A percentile compares a stretch with the other conserved stretches of the same genome.
Conservation (phyloP, 2,113 vertebrate species). For the Leucopsar rothschildi region DNA sequence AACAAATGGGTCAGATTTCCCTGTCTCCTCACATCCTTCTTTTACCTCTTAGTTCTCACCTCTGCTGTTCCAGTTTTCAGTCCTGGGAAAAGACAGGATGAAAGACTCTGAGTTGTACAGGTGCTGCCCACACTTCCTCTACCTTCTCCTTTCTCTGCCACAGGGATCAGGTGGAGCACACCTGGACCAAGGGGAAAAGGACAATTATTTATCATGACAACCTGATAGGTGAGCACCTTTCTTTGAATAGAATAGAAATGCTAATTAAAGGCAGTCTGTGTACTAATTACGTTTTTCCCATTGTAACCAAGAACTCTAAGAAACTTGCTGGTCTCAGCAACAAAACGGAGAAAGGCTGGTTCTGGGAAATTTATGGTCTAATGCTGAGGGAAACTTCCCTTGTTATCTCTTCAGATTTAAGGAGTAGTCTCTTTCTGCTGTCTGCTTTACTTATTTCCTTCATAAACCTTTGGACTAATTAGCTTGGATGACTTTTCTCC, state of each 20-base stretch:
- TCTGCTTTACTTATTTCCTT: not conserved
- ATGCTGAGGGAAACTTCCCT: not conserved
- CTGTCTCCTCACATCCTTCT: not conserved
- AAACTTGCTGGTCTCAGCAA: not conserved
- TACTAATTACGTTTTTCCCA: not conserved
- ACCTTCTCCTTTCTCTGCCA: not conserved
- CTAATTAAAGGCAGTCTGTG: not conserved
- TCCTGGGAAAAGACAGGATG: not conserved
- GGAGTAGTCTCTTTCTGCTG: not conserved
- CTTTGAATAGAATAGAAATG: not conserved
- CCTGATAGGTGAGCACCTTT: not conserved
- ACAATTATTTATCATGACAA: not conserved
- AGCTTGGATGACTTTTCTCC: not conserved
- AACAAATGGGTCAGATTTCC: not conserved
- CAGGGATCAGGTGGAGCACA: not conserved
- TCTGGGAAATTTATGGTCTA: not conserved
- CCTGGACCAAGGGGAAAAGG: not conserved
- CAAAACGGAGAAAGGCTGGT: not conserved
- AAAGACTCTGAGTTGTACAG: not conserved
- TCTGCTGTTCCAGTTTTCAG: not conserved
- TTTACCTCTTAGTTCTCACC: not conserved
- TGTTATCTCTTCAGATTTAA: not conserved
- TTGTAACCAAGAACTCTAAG: not conserved
- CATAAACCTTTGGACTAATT: not conserved
- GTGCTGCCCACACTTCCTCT: not conserved